Conservation (phyloP, 2,888 invertebrate species). For the Brachynemurus nebulosus region DNA sequence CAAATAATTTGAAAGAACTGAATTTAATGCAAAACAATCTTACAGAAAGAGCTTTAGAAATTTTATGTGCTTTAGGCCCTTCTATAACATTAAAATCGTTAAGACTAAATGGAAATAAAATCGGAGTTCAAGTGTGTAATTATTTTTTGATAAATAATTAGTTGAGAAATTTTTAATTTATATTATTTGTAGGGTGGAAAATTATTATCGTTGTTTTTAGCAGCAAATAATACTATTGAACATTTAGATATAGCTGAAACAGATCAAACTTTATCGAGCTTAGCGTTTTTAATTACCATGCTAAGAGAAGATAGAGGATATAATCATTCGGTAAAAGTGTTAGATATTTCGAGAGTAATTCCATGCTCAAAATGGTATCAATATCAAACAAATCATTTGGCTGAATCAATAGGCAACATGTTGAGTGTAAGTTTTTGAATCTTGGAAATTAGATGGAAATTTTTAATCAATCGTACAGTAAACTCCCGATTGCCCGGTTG, state of each 20-base stretch:
- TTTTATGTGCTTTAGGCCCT: constrained; percentile 20
- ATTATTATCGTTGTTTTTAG: constrained; percentile 36
- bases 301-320: constrained; percentile 22
- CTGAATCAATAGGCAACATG: constrained; percentile 26
- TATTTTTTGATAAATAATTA: too few relatives aligned
- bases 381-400: constrained; percentile 25
- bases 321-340: constrained; percentile 25
- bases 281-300: constrained; percentile 29
- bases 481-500: too few relatives aligned
- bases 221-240: constrained; percentile 32
- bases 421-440: constrained; percentile 24
- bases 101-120: constrained; percentile 42
- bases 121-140: constrained; percentile 33
- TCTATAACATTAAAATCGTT: constrained; percentile 36
- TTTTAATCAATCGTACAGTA: too few relatives aligned
- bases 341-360: constrained; percentile 32
- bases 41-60: constrained; percentile 30
- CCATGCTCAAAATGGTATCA: constrained; percentile 23
- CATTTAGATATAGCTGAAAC: constrained; percentile 43
- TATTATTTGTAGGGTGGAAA: constrained; percentile 32
- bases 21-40: constrained; percentile 44
- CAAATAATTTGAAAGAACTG: constrained; percentile 36
- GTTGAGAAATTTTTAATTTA: not conserved
- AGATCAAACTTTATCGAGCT: constrained; percentile 39
- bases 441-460: too few relatives aligned